Evolutionary conservation across 2,797 vertebrate species (phyloP).

Genomic region (Ibycter americanus): DNA sequence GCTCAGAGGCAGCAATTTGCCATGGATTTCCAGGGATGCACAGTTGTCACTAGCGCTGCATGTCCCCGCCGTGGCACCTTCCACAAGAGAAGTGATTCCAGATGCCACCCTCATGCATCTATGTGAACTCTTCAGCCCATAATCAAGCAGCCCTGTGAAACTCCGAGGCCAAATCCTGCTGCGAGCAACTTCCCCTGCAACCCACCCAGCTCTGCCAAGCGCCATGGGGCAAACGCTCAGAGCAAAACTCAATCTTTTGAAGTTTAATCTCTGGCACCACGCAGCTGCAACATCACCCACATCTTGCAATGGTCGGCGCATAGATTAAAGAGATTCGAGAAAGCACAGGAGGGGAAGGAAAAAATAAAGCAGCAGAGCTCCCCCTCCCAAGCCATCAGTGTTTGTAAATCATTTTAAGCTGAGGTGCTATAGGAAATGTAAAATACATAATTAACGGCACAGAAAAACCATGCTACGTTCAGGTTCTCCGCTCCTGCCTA

Average conservation of each 20-base stretch:
- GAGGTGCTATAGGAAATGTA: constrained; percentile 9
- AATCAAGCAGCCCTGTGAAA: not conserved
- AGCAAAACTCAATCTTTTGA: not conserved
- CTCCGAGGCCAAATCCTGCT: not conserved
- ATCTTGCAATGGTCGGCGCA: accelerated
- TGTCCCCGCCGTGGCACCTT: not conserved
- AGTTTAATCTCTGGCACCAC: not conserved
- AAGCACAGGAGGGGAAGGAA: not conserved
- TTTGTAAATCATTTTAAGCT: constrained; percentile 39
- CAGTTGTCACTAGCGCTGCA: not conserved
- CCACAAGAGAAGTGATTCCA: not conserved
- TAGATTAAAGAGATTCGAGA: not conserved
- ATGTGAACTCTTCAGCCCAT: not conserved
- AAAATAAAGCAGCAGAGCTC: not conserved
- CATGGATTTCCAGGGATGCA: not conserved
- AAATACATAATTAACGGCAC: constrained; percentile 33
- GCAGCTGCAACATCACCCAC: not conserved
- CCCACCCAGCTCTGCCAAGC: not conserved
- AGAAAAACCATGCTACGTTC: not conserved
- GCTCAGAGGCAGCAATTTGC: not conserved
- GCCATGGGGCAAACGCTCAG: not conserved
- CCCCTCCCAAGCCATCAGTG: not conserved
- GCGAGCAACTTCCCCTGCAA: not conserved
- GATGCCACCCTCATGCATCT: not conserved
- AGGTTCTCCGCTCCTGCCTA: constrained; percentile 7